Evolutionary conservation across 2,797 vertebrate genomes (phyloP), one percentile per base, ranked within the genome.

Genomic region (Bothrops alternatus): DNA sequence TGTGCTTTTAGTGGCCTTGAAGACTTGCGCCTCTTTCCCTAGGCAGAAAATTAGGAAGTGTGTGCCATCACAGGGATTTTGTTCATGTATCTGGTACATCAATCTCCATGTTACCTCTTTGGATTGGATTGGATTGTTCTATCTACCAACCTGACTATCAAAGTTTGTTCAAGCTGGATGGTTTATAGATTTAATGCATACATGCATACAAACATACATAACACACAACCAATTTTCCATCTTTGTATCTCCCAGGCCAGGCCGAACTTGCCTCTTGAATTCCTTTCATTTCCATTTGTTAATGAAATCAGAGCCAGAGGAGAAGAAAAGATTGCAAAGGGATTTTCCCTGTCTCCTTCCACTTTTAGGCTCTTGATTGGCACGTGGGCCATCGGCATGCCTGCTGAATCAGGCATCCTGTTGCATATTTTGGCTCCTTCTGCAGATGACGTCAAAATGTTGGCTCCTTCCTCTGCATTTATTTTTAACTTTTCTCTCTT

Each of bases 401-500:
- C 65, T 14, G 32, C n/a, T 26, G 47, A 90, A 3, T 56, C 56
- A 82, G 82, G 55, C 56, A 25, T 73, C 78, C 61, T 47, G 13
- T 61, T 63, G 61, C 85, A 13, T 16, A 82, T 87, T 82, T 73
- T 90, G 85, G 88, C 89, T 63, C 50, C 25, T 85, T 87, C 89
- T 56, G 57, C 56, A 87, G 16, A 47, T 63, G n/a, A 90, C 91
- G 8, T 90, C 65, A 56, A 87, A 47, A 69, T 12, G 23, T 56
- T 78, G 82, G 90, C 88, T 90, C 53, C 4, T 25, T 85, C 7
- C 86, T 92, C 18, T 37, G 16, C 16, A 3, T 90, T 89, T 93
- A 88, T 92, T 92, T 93, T 93, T 93, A 88, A 73, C 26, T 12
- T 50, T 65, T 87, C 57, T 69, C 65, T 50, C 20, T 58, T 50